phyloP scores from a whole-genome alignment of 2,797 vertebrate genomes.

The Halcyon leucocephala region DNA sequence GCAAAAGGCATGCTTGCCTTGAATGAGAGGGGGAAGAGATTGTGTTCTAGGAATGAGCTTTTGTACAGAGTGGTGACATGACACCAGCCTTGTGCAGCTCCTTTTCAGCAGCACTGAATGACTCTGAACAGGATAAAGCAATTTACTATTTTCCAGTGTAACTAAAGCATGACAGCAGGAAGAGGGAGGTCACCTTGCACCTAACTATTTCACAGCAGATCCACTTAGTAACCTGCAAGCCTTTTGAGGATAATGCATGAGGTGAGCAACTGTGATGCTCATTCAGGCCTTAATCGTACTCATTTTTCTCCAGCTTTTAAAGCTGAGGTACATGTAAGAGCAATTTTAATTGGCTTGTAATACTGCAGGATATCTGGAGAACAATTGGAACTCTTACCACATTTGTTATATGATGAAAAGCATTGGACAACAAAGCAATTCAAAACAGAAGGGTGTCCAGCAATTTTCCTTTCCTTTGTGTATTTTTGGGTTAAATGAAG shows the following conservation, averaged over 20 bases:
- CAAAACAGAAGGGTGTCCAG: neutral
- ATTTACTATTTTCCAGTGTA: neutral
- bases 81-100: neutral
- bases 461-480: neutral
- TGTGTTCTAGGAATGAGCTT: neutral
- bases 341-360: constrained; percentile 51
- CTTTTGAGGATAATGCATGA: neutral
- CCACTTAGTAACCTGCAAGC: neutral
- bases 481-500: neutral
- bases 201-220: neutral
- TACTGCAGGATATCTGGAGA: constrained; percentile 18
- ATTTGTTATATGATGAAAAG: constrained; percentile 1
- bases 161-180: neutral
- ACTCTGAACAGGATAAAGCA: constrained; percentile 3
- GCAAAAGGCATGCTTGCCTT: neutral
- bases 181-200: neutral
- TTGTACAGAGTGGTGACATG: neutral
- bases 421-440: neutral
- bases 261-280: neutral
- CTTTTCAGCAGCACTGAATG: neutral
- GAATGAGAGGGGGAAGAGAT: neutral
- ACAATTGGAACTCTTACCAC: neutral
- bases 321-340: neutral
- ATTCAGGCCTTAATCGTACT: constrained; percentile 6
- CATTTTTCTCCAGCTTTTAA: neutral